Evolutionary conservation across 2,888 invertebrate genomes (phyloP).

Genomic region (Drosophila mettleri): DNA sequence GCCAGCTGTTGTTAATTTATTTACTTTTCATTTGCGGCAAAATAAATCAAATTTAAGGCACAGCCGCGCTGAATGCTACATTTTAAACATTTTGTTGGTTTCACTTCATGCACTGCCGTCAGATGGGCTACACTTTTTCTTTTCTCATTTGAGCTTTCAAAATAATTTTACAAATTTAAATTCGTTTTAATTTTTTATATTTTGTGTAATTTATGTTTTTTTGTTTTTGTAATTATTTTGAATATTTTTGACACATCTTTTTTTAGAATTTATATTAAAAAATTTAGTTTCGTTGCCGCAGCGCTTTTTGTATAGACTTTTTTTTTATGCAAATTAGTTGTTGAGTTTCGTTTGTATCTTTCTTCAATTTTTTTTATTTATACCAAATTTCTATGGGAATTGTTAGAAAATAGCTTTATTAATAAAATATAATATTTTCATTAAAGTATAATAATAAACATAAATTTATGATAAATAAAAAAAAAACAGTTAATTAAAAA

Average conservation of each 20-base stretch:
- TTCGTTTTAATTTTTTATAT: constrained; percentile 2
- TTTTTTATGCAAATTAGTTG: constrained; percentile 23
- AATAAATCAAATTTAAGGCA: constrained; percentile 40
- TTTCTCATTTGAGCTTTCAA: neutral
- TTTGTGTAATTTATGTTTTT: constrained; percentile 12
- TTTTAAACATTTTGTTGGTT: constrained; percentile 30
- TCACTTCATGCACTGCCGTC: constrained; percentile 52
- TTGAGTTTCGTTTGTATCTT: neutral
- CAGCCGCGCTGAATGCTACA: constrained; percentile 57
- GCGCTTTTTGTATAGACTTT: constrained; percentile 57
- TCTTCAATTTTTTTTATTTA: constrained; percentile 1
- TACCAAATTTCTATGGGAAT: constrained; percentile 15
- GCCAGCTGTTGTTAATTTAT: constrained; percentile 5
- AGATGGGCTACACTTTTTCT: constrained; percentile 53
- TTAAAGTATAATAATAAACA: no score
- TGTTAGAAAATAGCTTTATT: neutral
- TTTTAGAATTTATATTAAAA: constrained; percentile 8
- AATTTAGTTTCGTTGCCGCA: constrained; percentile 70
- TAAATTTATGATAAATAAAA: neutral
- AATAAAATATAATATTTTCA: no score
- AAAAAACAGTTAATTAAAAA: neutral
- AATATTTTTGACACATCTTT: constrained; percentile 24
- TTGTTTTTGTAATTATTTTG: constrained; percentile 13
- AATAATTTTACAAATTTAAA: constrained; percentile 3
- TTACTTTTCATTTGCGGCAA: constrained; percentile 16